A percentile compares a stretch with the other conserved stretches of the same genome.
These are phyloP conservation scores for Oreohelix idahoensis DNA, from an alignment of 1,140 invertebrate genomes.

Conservation along the genomic window DNA sequence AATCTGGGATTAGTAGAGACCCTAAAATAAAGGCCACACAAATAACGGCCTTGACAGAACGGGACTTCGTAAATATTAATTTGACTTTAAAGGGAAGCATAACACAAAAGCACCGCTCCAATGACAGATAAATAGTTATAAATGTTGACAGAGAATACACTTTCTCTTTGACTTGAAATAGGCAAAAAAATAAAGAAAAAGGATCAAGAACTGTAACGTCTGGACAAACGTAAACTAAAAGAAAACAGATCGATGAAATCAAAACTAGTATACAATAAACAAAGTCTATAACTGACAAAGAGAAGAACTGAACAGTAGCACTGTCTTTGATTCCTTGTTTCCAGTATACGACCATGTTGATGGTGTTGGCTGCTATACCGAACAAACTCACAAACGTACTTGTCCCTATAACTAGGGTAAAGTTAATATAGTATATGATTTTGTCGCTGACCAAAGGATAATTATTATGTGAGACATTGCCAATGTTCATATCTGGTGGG, in stretches of 20 bases:
- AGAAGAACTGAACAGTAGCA: background rate
- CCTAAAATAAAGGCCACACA: background rate
- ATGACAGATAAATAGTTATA: background rate
- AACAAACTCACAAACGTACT: background rate
- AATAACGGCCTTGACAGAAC: background rate
- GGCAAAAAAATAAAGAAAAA: background rate
- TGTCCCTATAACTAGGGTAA: background rate
- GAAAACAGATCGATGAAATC: background rate
- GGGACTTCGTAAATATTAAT: background rate
- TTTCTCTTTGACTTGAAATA: background rate
- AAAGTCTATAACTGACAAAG: background rate
- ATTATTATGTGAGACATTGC: background rate
- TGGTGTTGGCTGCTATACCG: background rate
- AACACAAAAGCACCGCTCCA: background rate
- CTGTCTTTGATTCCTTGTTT: background rate
- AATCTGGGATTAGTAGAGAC: background rate
- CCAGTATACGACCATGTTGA: background rate
- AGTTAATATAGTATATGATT: background rate
- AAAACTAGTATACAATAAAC: background rate
- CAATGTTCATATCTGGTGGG: no score
- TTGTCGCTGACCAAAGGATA: background rate
- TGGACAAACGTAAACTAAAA: background rate
- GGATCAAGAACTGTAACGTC: background rate
- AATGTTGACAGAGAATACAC: background rate
- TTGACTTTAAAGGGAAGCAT: background rate